Percentiles rank a stretch among this genome's conserved stretches.
Evolutionary conservation across 2,797 vertebrate species (phyloP).

Genomic region (Oreochromis grahami): DNA sequence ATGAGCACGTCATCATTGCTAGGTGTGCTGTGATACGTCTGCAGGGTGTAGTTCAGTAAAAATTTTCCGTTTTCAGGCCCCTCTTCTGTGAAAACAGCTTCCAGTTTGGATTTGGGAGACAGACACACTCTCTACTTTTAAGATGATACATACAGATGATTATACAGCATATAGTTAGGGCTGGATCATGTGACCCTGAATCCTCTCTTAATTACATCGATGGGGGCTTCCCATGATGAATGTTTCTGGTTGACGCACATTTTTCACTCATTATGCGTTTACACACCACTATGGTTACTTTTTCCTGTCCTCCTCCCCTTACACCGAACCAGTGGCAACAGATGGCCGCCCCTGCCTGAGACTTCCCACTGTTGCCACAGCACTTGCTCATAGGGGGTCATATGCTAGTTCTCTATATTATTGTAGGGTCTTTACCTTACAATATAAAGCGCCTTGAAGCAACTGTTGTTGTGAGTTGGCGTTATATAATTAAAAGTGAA

Average conservation of each 20-base stretch:
- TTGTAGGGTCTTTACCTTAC: neutral
- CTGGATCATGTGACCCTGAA: neutral
- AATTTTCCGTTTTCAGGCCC: neutral
- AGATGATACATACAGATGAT: neutral
- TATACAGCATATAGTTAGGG: neutral
- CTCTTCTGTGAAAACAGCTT: neutral
- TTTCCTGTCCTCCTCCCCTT: neutral
- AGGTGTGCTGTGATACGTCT: neutral
- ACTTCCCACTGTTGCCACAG: neutral
- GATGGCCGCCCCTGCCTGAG: neutral
- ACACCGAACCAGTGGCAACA: neutral
- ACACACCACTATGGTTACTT: neutral
- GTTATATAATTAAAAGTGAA: neutral
- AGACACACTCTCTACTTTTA: neutral
- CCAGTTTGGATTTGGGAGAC: neutral
- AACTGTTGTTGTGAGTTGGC: neutral
- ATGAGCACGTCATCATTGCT: neutral
- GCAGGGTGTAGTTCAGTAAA: neutral
- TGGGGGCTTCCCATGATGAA: neutral
- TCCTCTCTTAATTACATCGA: neutral
- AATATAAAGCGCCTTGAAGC: neutral
- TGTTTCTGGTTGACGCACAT: neutral
- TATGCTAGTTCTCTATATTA: neutral
- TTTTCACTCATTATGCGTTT: neutral
- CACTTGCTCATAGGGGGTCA: neutral